Base-by-base conservation (phyloP, 2,888 invertebrate species). In the Resseliella maxima region DNA sequence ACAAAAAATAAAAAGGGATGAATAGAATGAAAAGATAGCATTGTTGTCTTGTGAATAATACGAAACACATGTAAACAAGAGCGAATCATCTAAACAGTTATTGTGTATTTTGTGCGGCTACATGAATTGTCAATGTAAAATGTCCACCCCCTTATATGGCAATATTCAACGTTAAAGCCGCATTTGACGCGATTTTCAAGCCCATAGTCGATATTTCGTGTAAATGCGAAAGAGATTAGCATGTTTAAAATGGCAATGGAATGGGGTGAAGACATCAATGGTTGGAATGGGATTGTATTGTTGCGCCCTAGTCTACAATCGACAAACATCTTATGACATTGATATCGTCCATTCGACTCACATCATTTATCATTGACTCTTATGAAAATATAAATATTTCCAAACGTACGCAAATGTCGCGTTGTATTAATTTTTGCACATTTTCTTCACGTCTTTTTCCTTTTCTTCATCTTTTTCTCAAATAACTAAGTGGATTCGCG, bases 181-280 rank as follows among this genome's bases (percentile, higher is more conserved):
- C n/a, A n/a, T n/a, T n/a, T n/a, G n/a, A n/a, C n/a, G n/a, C n/a
- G n/a, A n/a, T n/a, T n/a, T n/a, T n/a, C n/a, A n/a, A n/a, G n/a
- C n/a, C n/a, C n/a, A 35, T 31, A 31, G 35, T 72, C 31, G 72
- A 31, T 27, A 35, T 72, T 21, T 72, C 72, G 31, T 72, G 72
- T 31, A 31, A 72, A 72, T 72, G 31, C 38, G 83, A 83, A 83
- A 83, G 83, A 83, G 83, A 83, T 83, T 83, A 83, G 83, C 83
- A 83, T 83, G 83, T 38, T 83, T 83, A 83, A 83, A 83, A 38
- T 6, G 83, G 0, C 0, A 10, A 5, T 31, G 72, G 72, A 35
- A 31, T 31, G 72, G 72, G 31, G 12, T 27, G 31, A 27, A 31
- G 72, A 35, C 72, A 59, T 59, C 41, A 41, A 41, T 41, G 41